These are phyloP conservation scores for Arion vulgaris DNA, from an alignment of 1,140 invertebrate species.

Conservation along the genomic window DNA sequence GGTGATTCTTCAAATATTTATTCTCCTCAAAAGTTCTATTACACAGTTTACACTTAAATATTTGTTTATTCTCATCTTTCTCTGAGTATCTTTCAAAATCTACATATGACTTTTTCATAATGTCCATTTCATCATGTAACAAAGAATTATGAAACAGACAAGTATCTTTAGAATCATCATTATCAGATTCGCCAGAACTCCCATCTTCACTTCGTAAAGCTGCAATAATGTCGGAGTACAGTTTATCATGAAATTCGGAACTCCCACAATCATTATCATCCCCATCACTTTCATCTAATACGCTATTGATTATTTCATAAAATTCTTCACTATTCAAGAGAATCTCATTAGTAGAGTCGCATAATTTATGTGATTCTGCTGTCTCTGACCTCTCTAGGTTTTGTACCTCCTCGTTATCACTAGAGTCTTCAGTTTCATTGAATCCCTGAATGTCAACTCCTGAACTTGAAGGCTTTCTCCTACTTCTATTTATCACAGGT, in stretches of 20 bases:
- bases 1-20: slow-evolving; percentile 27
- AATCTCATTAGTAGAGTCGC: slow-evolving; percentile 3
- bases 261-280: slow-evolving; percentile 3
- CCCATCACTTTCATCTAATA: slow-evolving; percentile 11
- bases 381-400: neutral
- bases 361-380: neutral
- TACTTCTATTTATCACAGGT: neutral
- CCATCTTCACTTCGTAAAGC: neutral
- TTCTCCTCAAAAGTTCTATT: neutral
- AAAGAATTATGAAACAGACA: neutral
- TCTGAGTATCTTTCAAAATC: slow-evolving; percentile 15
- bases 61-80: slow-evolving; percentile 18
- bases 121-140: neutral
- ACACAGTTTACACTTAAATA: slow-evolving; percentile 20
- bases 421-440: neutral
- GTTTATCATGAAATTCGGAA: slow-evolving; percentile 8
- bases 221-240: neutral
- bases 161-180: slow-evolving; percentile 4
- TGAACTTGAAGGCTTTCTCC: neutral
- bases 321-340: slow-evolving; percentile 3
- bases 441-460: neutral
- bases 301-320: slow-evolving; percentile 20
- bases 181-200: slow-evolving; percentile 18
- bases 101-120: slow-evolving; percentile 16
- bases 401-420: slow-evolving; percentile 1